A percentile compares a stretch with the other conserved stretches of the same genome.
Evolutionary conservation across 2,797 vertebrate species (phyloP).

Genomic region (Agapornis canus): DNA sequence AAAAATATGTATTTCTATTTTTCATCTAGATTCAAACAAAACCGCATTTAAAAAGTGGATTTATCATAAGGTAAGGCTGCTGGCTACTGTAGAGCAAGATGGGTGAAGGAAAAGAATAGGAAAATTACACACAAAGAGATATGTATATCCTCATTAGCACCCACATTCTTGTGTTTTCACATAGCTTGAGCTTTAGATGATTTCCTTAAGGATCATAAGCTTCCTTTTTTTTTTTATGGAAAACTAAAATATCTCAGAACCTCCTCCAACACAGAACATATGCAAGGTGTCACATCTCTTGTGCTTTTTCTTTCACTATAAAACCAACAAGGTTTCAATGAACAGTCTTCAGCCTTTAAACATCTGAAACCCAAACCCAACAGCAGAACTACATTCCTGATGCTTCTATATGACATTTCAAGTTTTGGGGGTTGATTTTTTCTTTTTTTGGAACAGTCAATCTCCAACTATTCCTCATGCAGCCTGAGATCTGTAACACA

Average conservation of each 20-base stretch:
- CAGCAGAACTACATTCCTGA: background rate
- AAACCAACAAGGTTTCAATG: background rate
- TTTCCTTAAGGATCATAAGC: background rate
- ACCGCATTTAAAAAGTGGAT: background rate
- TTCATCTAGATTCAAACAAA: background rate
- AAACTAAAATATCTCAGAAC: background rate
- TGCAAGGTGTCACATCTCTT: background rate
- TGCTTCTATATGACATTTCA: background rate
- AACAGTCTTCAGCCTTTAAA: background rate
- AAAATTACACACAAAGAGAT: background rate
- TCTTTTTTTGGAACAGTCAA: background rate
- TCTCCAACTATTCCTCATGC: background rate
- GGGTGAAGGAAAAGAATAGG: background rate
- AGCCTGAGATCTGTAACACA: background rate
- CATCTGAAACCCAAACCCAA: background rate
- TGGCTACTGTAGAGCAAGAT: background rate
- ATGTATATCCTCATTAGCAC: background rate
- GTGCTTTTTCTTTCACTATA: background rate
- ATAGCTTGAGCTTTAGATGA: background rate
- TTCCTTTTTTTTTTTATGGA: background rate
- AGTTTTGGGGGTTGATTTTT: background rate
- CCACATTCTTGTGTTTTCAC: background rate
- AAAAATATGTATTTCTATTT: background rate
- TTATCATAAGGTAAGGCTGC: background rate
- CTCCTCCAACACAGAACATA: background rate